phyloP scores from a whole-genome alignment of 2,113 vertebrate species.

The Sardina pilchardus region DNA sequence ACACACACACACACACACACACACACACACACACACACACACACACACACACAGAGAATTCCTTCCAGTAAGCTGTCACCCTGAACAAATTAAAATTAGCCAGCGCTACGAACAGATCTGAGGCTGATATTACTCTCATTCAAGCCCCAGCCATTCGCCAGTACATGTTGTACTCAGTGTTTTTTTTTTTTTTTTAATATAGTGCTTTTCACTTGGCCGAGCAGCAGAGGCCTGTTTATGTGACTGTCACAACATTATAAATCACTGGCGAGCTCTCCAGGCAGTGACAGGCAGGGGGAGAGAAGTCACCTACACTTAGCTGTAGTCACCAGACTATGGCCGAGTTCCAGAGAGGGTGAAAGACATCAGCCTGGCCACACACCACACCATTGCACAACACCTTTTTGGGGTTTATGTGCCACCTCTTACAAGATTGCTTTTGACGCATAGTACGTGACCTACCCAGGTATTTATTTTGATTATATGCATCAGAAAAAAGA shows the following conservation, averaged over 20 bases:
- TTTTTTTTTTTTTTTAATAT: conserved; percentile 67
- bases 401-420: background rate
- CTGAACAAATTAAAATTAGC: conserved; percentile 75
- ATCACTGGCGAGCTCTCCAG: conserved; percentile 58
- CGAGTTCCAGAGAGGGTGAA: conserved; percentile 29
- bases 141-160: conserved; percentile 54
- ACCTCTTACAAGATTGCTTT: background rate
- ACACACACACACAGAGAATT: background rate
- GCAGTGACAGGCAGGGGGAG: conserved; percentile 51
- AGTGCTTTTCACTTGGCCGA: conserved; percentile 60
- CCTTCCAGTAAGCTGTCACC: conserved; percentile 70
- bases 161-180: conserved; percentile 23
- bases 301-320: conserved; percentile 55
- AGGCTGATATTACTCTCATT: conserved; percentile 65
- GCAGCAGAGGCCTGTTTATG: conserved; percentile 63
- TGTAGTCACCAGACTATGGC: conserved; percentile 22
- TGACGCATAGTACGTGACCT: background rate
- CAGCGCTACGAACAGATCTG: conserved; percentile 61
- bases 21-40: background rate
- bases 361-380: background rate
- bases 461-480: background rate
- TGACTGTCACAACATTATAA: conserved; percentile 68
- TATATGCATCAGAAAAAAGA: background rate
- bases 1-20: conserved; percentile 12
- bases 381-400: background rate